Conservation (phyloP, 1,140 invertebrate genomes). For the Drosophila pallidifrons region DNA sequence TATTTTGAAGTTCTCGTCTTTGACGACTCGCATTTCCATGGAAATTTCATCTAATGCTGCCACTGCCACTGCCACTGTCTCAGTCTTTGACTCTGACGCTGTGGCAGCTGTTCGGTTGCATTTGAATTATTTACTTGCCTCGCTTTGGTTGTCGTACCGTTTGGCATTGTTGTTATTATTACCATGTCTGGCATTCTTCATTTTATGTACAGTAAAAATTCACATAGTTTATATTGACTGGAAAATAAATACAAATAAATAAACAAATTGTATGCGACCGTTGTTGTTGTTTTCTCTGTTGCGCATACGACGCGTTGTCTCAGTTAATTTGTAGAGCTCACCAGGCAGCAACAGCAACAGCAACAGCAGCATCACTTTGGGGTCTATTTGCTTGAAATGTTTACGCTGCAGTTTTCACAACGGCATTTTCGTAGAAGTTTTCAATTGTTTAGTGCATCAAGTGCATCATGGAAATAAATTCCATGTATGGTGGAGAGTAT, state of each 20-base stretch:
- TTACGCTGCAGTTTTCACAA: conserved; percentile 74
- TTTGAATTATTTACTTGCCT: conserved; percentile 79
- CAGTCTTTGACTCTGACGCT: neutral
- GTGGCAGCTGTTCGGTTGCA: conserved; percentile 48
- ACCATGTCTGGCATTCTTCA: conserved; percentile 44
- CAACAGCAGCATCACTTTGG: neutral
- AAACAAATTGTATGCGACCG: conserved; percentile 55
- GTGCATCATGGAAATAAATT: conserved; percentile 30
- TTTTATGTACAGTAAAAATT: conserved; percentile 81
- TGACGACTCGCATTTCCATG: conserved; percentile 51
- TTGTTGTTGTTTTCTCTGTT: conserved; percentile 14
- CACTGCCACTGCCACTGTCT: conserved; percentile 10
- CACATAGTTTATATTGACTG: conserved; percentile 83
- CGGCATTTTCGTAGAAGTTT: conserved; percentile 74
- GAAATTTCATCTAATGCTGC: conserved; percentile 49
- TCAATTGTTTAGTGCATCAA: conserved; percentile 69
- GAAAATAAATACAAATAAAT: conserved; percentile 83
- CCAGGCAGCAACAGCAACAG: conserved; percentile 30
- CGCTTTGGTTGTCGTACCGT: conserved; percentile 10
- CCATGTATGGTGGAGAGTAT: conserved; percentile 45
- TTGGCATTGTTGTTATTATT: conserved; percentile 52
- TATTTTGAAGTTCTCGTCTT: conserved; percentile 20
- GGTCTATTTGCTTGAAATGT: conserved; percentile 66
- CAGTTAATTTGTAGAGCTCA: conserved; percentile 73
- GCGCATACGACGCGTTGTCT: conserved; percentile 72